Evolutionary conservation across 1,140 invertebrate genomes (phyloP), one percentile per base, ranked within the genome.

Genomic region (Zaprionus davidi): DNA sequence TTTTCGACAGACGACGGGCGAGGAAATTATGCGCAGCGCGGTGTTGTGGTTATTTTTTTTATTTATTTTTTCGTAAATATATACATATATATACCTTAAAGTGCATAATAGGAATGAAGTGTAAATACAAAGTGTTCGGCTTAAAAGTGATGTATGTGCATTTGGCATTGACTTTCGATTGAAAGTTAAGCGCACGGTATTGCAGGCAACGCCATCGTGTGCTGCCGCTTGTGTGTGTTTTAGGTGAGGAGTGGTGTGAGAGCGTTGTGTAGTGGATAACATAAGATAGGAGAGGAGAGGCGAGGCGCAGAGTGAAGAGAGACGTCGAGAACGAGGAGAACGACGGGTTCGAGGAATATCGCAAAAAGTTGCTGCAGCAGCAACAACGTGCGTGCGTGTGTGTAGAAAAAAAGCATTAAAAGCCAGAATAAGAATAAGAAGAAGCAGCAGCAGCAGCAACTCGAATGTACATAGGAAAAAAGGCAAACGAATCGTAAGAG

Each of bases 21-120:
- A 76, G 68, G 56, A 71, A 67, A 73, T 72, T 73, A 73, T 77
- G 75, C 64, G 71, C 75, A 73, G 70, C 75, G 75, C 75, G 60
- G 65, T 71, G 68, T 71, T 71, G 69, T 76, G 70, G 62, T 68
- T 70, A 77, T 82, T 87, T 86, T 84, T 86, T 82, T 77, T 75
- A 82, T 87, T 82, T 80, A 75, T 86, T 85, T 81, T 87, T 87
- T 87, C 83, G 80, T 86, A 87, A 75, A 71, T 76, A 65, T 49
- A 41, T 67, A 64, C 28, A 49, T 22, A 81, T 68, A 67, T 53
- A 69, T 62, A 84, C 76, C 36, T 26, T 66, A 67, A 55, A 64
- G 66, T 83, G 73, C 78, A 81, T 78, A 83, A 72, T 78, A 68
- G 70, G 69, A 57, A 76, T 85, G 67, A 76, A 77, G 49, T 76